Percentiles rank a stretch among this genome's conserved stretches.
Conservation (phyloP, 2,113 vertebrate genomes). For the Gymnogyps californianus region DNA sequence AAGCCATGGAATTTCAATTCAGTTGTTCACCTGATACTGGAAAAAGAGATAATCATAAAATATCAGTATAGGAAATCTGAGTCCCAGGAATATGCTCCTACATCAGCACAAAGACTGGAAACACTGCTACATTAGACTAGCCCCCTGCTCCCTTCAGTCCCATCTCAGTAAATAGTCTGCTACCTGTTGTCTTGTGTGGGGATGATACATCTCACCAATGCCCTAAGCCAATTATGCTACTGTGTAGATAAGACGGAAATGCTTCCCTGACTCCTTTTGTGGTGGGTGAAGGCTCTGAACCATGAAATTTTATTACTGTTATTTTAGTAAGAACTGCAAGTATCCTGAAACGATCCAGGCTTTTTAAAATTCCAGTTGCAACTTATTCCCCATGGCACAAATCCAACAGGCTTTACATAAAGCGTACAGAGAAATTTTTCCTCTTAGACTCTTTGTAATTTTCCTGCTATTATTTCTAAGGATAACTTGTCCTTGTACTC, state of each 20-base stretch:
- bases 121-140: background rate
- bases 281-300: background rate
- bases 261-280: background rate
- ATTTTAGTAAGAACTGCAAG: background rate
- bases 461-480: slow-evolving; percentile 18
- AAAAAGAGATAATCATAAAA: background rate
- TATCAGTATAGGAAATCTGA: background rate
- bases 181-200: background rate
- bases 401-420: slow-evolving; percentile 17
- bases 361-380: slow-evolving; percentile 28
- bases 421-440: background rate
- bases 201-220: background rate
- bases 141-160: background rate
- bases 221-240: background rate
- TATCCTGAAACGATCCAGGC: slow-evolving; percentile 28
- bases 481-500: slow-evolving; percentile 33
- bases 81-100: background rate
- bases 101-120: background rate
- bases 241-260: background rate
- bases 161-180: background rate
- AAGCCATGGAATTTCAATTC: background rate
- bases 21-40: background rate
- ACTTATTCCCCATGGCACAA: background rate
- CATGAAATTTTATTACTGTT: background rate
- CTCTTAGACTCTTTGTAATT: background rate